Evolutionary conservation across 2,113 vertebrate genomes (phyloP).

Genomic region (Tyto alba): DNA sequence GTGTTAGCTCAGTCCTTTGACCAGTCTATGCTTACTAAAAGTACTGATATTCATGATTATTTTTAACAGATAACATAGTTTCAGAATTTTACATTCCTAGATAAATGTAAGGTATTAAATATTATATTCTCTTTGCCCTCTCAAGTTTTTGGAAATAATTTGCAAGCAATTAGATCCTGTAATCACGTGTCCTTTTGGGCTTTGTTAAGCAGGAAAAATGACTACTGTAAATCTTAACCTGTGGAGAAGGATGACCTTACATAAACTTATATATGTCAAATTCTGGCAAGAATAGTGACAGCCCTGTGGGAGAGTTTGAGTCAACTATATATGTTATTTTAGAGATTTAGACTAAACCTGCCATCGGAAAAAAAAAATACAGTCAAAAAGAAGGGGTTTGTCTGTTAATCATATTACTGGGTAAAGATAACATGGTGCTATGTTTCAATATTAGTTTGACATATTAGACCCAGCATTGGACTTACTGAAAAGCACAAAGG

Average conservation of each 20-base stretch:
- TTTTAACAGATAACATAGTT: background rate
- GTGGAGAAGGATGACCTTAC: conserved; percentile 44
- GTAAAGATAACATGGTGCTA: background rate
- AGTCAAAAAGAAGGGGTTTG: background rate
- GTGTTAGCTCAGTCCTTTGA: background rate
- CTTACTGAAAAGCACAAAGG: background rate
- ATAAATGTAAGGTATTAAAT: background rate
- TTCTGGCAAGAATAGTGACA: background rate
- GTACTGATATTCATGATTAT: background rate
- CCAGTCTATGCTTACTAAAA: background rate
- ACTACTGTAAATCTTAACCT: background rate
- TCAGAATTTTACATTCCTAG: background rate
- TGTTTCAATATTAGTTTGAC: background rate
- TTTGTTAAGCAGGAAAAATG: conserved; percentile 26
- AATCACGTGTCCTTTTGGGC: background rate
- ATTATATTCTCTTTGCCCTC: background rate
- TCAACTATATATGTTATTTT: background rate
- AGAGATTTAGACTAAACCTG: background rate
- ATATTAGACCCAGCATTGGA: background rate
- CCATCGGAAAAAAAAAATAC: background rate
- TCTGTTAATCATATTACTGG: background rate
- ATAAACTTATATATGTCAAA: conserved; percentile 43
- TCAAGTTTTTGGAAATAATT: background rate
- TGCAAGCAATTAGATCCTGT: background rate
- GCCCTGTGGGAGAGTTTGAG: background rate